These are phyloP conservation scores for Aethina tumida DNA, from an alignment of 1,140 invertebrate genomes.

Conservation along the genomic window DNA sequence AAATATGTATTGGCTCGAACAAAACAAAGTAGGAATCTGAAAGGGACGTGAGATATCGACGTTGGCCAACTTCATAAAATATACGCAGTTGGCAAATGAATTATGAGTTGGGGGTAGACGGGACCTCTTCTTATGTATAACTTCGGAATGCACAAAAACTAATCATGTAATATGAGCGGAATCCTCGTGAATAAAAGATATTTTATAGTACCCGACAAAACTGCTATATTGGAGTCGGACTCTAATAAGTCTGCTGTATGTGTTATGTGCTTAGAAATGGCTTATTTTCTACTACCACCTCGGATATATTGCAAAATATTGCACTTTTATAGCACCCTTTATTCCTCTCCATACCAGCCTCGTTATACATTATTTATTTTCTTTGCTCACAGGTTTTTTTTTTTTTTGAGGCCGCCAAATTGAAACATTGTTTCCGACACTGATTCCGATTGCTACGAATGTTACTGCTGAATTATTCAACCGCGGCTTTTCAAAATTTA, in stretches of 20 bases:
- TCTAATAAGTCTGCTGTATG: conserved; percentile 28
- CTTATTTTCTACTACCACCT: conserved; percentile 24
- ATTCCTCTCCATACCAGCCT: conserved; percentile 7
- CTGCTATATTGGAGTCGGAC: conserved; percentile 23
- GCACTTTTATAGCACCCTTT: conserved; percentile 20
- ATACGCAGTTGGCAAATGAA: conserved; percentile 18
- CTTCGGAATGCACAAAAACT: conserved; percentile 19
- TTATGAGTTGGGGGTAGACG: conserved; percentile 9
- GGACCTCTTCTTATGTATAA: conserved; percentile 15
- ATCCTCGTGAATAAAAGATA: conserved; percentile 29
- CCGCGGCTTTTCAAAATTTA: too few species aligned
- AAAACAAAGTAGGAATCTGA: conserved; percentile 14
- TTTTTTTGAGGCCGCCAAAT: conserved; percentile 1
- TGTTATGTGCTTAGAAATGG: conserved; percentile 30
- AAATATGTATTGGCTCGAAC: conserved; percentile 16
- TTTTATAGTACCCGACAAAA: conserved; percentile 24
- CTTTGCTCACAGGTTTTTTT: conserved; percentile 1
- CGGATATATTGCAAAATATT: conserved; percentile 24
- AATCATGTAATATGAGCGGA: conserved; percentile 26
- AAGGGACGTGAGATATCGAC: conserved; percentile 16
- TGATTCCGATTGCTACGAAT: too few species aligned
- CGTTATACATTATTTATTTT: conserved; percentile 24
- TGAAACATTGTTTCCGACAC: too few species aligned
- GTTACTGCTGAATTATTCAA: too few species aligned
- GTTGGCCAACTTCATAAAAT: conserved; percentile 15